These are phyloP conservation scores for Drosophila cardini DNA, from an alignment of 1,140 invertebrate species.

Conservation along the genomic window DNA sequence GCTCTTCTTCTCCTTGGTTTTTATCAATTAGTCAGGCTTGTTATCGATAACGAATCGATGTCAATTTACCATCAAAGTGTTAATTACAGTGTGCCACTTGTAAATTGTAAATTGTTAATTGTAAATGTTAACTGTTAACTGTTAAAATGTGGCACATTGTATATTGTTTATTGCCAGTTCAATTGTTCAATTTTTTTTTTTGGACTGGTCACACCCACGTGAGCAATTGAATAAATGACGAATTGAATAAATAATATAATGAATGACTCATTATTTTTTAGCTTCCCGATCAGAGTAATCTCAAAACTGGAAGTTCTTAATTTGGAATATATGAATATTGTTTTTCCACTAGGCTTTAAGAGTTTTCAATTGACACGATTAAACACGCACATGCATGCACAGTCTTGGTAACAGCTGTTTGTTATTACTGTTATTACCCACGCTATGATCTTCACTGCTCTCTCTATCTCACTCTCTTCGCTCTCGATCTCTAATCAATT, in stretches of 20 bases:
- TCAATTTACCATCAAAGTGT: slow-evolving; percentile 48
- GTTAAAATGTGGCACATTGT: slow-evolving; percentile 28
- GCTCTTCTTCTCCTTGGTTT: neutral
- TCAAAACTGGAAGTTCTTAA: slow-evolving; percentile 2
- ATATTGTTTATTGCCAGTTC: neutral
- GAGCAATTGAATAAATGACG: neutral
- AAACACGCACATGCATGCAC: slow-evolving; percentile 6
- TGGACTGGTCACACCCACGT: slow-evolving; percentile 15
- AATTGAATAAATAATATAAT: neutral
- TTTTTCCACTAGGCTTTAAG: slow-evolving; percentile 1
- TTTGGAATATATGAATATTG: neutral
- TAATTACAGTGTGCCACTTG: slow-evolving; percentile 43
- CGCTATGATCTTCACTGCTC: slow-evolving; percentile 48
- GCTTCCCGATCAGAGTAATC: neutral
- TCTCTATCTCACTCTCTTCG: slow-evolving; percentile 56
- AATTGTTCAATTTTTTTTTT: neutral
- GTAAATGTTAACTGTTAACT: neutral
- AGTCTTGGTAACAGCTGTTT: neutral
- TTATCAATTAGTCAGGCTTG: slow-evolving; percentile 32
- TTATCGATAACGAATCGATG: slow-evolving; percentile 47
- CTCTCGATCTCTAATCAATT: slow-evolving; percentile 57
- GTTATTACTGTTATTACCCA: slow-evolving; percentile 39
- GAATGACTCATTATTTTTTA: slow-evolving; percentile 1
- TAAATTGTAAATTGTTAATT: slow-evolving; percentile 1
- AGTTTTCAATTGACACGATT: slow-evolving; percentile 76